Evolutionary conservation across 2,888 invertebrate genomes (phyloP).

Genomic region (Neoscelio sp.): DNA sequence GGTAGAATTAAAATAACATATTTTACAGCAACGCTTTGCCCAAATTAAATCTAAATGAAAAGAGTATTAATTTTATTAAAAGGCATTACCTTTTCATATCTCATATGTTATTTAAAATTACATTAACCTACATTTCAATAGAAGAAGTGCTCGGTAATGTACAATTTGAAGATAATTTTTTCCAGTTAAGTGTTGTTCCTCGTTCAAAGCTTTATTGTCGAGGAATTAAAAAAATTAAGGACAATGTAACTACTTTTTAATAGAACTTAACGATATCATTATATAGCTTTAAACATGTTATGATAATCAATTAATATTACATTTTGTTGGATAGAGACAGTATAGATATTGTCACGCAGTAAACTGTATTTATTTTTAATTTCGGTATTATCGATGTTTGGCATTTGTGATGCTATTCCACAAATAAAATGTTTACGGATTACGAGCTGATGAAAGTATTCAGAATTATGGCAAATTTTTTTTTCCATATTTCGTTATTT

Average conservation of each 20-base stretch:
- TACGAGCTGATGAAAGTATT: no score
- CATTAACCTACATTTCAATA: constrained; percentile 36
- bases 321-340: not conserved
- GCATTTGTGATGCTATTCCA: no score
- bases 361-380: constrained; percentile 17
- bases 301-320: constrained; percentile 2
- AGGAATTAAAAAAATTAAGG: no score
- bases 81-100: constrained; percentile 14
- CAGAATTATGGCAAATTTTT: no score
- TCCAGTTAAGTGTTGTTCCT: not conserved
- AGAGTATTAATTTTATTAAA: constrained; percentile 11
- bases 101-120: constrained; percentile 23
- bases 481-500: no score
- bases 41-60: constrained; percentile 40
- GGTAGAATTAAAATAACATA: constrained; percentile 35
- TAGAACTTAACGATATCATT: no score
- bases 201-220: no score
- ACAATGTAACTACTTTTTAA: no score
- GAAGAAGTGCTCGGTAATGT: no score
- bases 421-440: no score
- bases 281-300: no score
- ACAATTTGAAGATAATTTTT: constrained; percentile 4
- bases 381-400: constrained; percentile 24
- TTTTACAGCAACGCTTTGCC: constrained; percentile 2
- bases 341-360: constrained; percentile 11